A percentile compares a stretch with the other conserved stretches of the same genome.
phyloP scores from a whole-genome alignment of 2,797 vertebrate genomes.

The Myotis vivesi region DNA sequence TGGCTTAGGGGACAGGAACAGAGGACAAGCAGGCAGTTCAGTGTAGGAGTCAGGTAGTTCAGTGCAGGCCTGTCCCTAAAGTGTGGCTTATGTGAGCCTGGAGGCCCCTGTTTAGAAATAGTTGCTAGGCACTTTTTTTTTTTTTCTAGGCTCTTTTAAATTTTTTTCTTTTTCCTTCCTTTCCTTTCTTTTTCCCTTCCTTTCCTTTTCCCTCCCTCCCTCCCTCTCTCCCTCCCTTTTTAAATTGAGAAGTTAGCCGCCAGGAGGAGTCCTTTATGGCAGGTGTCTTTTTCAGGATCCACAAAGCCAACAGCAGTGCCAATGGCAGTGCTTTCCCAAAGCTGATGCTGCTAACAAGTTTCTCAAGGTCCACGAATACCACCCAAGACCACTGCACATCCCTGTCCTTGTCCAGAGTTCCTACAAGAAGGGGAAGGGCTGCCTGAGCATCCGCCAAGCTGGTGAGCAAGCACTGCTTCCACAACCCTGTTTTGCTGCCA shows the following conservation, averaged over 20 bases:
- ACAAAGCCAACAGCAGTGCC: neutral
- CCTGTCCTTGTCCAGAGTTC: neutral
- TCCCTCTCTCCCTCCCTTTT: too few relatives aligned
- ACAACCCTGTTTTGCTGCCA: neutral
- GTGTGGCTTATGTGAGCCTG: neutral
- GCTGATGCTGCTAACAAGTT: neutral
- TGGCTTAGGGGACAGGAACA: neutral
- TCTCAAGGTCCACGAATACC: neutral
- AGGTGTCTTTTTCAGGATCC: neutral
- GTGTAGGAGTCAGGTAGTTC: neutral
- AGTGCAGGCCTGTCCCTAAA: neutral
- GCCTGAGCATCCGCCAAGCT: neutral
- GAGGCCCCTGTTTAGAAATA: neutral
- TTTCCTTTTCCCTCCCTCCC: too few relatives aligned
- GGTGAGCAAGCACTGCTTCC: accelerated
- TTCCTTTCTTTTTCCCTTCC: too few relatives aligned
- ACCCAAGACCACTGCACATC: neutral
- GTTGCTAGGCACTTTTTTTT: neutral
- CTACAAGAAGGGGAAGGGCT: too few relatives aligned
- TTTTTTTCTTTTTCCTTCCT: neutral
- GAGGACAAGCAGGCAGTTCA: neutral
- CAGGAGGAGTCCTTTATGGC: neutral
- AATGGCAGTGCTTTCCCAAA: neutral
- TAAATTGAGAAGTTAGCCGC: neutral
- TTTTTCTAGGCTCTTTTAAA: neutral